phyloP scores from a whole-genome alignment of 2,888 invertebrate genomes.

The Heterodera filipjevi region DNA sequence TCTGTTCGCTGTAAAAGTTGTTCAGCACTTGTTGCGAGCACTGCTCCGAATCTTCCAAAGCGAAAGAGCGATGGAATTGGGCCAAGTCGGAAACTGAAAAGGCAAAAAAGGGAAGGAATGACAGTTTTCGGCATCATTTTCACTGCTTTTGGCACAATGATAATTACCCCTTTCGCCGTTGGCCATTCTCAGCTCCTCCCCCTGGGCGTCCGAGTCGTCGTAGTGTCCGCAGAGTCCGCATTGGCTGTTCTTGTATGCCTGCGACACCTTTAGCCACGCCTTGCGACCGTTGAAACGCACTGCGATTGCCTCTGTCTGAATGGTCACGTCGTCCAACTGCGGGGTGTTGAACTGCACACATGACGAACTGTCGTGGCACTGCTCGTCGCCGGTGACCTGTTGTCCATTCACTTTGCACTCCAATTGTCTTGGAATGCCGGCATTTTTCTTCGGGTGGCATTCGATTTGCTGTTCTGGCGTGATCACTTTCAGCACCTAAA shows the following conservation, averaged over 20 bases:
- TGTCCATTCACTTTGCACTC: conserved; percentile 28
- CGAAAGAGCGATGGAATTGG: conserved; percentile 58
- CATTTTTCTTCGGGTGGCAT: conserved; percentile 18
- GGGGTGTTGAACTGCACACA: conserved; percentile 23
- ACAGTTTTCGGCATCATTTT: neutral
- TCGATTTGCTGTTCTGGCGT: conserved; percentile 28
- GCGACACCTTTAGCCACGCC: conserved; percentile 21
- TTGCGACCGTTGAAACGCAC: conserved; percentile 27
- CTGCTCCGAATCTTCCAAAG: conserved; percentile 32
- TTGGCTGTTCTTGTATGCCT: conserved; percentile 46
- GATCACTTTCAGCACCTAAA: conserved; percentile 32
- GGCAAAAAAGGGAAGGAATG: neutral
- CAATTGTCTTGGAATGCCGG: neutral
- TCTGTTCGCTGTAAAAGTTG: conserved; percentile 16
- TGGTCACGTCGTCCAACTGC: conserved; percentile 14
- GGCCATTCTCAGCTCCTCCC: conserved; percentile 53
- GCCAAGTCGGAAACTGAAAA: conserved; percentile 47
- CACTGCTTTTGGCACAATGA: no score
- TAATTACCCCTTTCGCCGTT: conserved; percentile 36
- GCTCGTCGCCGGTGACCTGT: conserved; percentile 27
- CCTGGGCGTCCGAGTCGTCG: conserved; percentile 48
- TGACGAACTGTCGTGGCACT: conserved; percentile 20
- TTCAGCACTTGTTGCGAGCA: conserved; percentile 35
- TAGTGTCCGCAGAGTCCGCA: conserved; percentile 64
- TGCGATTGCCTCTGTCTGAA: conserved; percentile 5